Evolutionary conservation across 2,888 invertebrate genomes (phyloP), one percentile per base, ranked within the genome.

Genomic region (Azorinus chamasolen): DNA sequence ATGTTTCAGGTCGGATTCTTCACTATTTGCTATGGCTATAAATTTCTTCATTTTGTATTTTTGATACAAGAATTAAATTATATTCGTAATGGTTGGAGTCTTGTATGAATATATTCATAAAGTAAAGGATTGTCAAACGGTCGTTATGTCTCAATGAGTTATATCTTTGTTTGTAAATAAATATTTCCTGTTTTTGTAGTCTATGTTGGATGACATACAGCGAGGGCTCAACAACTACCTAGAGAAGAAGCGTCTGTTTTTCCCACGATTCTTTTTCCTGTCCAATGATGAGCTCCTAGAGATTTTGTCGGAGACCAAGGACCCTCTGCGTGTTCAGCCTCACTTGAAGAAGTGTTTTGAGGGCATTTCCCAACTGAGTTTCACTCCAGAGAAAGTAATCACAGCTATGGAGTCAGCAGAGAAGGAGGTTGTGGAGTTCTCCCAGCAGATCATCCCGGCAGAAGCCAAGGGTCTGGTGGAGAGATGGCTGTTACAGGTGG

Each of bases 301-400:
- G 81, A 93, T 93, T 32, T 82, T 93, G 27, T 92, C 92, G 2
- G 92, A 93, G 79, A 93, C 93, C 12, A 92, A 92, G 68, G 93
- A 93, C 79, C 93, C 93, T 4, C 84, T 92, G 5, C 85, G 93
- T 32, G 93, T 93, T 10, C 92, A 93, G 83, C 93, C 93, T n/a
- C 93, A 93, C 77, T 81, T 93, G 25, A 93, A 93, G 86, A 93
- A 93, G 71, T 93, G 93, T 77, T 93, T 93, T 69, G 93, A 93
- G 80, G 93, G 93, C 27, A 93, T 93, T 43, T 89, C 89, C 0
- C 88, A 91, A 79, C 82, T 93, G 63, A 86, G 86, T 61, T 93
- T 93, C 69, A 87, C 79, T 25, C 51, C 84, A 0, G 88, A 91
- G 25, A 92, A 89, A 71, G 83, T 91, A 43, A 93, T 93, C 58